phyloP scores from a whole-genome alignment of 2,888 invertebrate genomes.

The Clitarchus hookeri region DNA sequence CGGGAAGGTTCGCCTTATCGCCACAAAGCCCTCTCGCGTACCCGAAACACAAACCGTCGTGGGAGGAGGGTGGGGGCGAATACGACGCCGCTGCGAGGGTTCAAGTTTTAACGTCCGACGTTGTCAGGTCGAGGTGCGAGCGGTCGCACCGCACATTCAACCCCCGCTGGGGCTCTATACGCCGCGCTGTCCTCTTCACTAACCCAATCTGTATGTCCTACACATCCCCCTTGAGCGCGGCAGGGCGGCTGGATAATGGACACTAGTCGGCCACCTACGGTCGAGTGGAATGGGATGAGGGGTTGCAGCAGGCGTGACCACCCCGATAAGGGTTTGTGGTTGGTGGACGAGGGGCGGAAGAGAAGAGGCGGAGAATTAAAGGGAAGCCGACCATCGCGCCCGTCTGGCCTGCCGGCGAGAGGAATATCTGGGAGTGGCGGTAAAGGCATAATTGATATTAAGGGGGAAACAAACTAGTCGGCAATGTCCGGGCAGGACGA shows the following conservation, averaged over 20 bases:
- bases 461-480: conserved; percentile 14
- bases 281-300: not conserved
- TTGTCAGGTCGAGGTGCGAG: not conserved
- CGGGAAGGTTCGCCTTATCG: no score
- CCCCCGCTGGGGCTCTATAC: not conserved
- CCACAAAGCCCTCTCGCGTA: no score
- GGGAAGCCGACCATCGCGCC: not conserved
- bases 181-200: conserved; percentile 16
- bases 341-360: not conserved
- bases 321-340: not conserved
- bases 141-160: not conserved
- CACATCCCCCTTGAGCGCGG: conserved; percentile 20
- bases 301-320: not conserved
- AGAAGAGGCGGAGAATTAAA: not conserved
- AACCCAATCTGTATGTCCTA: conserved; percentile 25
- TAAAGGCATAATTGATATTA: conserved; percentile 14
- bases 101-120: no score
- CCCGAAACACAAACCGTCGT: no score
- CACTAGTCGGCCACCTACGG: not conserved
- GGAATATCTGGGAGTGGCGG: not conserved
- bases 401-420: no score
- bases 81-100: no score
- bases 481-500: conserved; percentile 14
- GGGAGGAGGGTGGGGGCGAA: no score
- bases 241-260: conserved; percentile 10